Evolutionary conservation across 2,797 vertebrate genomes (phyloP).

Genomic region (Sebastes baramenuke): DNA sequence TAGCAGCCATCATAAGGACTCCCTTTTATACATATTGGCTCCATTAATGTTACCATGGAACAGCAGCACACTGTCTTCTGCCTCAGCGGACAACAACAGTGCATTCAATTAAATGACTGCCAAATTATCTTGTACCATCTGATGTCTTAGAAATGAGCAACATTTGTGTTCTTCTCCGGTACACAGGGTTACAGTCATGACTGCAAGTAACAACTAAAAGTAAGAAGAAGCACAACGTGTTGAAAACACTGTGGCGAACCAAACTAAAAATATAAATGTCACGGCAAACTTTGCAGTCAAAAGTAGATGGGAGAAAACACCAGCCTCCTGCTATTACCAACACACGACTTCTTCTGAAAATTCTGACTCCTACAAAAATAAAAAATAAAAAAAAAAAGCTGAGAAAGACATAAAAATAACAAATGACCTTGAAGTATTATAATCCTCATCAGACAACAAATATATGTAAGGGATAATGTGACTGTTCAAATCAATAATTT

Average conservation of each 20-base stretch:
- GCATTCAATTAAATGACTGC: background rate
- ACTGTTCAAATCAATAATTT: too few relatives aligned
- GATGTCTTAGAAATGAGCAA: background rate
- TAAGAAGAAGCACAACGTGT: background rate
- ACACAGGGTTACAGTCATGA: background rate
- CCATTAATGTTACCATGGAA: background rate
- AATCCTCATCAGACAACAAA: too few relatives aligned
- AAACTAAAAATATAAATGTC: background rate
- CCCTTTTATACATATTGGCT: background rate
- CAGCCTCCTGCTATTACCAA: background rate
- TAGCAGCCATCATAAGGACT: background rate
- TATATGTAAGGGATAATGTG: too few relatives aligned
- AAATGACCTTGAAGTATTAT: too few relatives aligned
- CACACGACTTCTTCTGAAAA: too few relatives aligned
- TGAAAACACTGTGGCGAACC: background rate
- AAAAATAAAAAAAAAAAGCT: too few relatives aligned
- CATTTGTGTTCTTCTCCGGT: background rate
- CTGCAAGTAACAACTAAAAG: background rate
- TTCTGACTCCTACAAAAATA: too few relatives aligned
- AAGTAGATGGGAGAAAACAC: background rate
- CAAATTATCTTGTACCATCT: slow-evolving; percentile 15
- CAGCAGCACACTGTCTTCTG: background rate
- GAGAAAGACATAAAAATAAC: too few relatives aligned
- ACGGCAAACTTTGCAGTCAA: background rate
- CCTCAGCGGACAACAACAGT: slow-evolving; percentile 5